A percentile compares a stretch with the other conserved stretches of the same genome.
These are phyloP conservation scores for Sinodicranocentrus sp. DNA, from an alignment of 2,888 invertebrate species.

Conservation along the genomic window DNA sequence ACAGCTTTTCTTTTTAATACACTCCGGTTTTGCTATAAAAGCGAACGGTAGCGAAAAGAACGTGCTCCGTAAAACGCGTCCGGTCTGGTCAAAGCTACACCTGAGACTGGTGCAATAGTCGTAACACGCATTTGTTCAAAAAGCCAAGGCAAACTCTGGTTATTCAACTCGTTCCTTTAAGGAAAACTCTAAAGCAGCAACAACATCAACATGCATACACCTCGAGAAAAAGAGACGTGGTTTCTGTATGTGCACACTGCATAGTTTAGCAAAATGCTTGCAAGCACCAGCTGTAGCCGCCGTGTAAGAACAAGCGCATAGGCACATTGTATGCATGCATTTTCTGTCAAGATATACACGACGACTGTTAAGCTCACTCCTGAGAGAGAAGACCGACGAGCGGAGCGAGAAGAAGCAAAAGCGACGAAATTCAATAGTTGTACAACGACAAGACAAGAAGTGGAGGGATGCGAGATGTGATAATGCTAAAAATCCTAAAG, in stretches of 20 bases:
- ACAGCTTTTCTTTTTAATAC: background rate
- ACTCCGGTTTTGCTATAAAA: background rate
- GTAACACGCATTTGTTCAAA: conserved; percentile 53
- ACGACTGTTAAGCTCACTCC: background rate
- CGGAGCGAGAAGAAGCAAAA: background rate
- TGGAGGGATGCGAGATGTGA: background rate
- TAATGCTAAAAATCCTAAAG: background rate
- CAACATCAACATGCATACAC: conserved; percentile 53
- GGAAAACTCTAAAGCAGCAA: conserved; percentile 38
- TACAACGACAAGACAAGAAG: background rate
- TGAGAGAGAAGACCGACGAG: conserved; percentile 1
- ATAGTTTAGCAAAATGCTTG: conserved; percentile 14
- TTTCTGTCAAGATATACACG: conserved; percentile 37
- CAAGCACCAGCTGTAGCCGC: conserved; percentile 36
- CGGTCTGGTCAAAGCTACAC: conserved; percentile 72
- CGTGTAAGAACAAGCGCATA: conserved; percentile 8
- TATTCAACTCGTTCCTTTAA: conserved; percentile 72
- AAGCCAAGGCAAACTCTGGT: conserved; percentile 67
- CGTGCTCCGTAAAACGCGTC: conserved; percentile 67
- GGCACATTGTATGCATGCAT: conserved; percentile 36
- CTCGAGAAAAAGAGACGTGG: too few species aligned
- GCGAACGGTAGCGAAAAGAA: conserved; percentile 46
- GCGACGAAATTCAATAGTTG: conserved; percentile 13
- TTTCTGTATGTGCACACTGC: conserved; percentile 11
- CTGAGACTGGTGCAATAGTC: conserved; percentile 72